Evolutionary conservation across 2,797 vertebrate genomes (phyloP).

Genomic region (Trachops cirrhosus): DNA sequence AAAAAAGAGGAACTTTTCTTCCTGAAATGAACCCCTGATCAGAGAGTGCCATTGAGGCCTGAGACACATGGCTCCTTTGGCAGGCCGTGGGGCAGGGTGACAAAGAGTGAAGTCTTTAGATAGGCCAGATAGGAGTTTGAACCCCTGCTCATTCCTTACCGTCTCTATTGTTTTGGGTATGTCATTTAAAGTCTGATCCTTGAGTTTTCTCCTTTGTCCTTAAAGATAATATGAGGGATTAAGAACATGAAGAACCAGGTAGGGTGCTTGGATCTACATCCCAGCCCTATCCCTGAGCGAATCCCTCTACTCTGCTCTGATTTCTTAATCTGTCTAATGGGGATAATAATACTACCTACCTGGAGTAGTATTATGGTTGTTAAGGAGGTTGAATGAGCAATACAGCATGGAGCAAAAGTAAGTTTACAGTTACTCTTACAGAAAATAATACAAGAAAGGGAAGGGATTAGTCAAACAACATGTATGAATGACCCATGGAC

Average conservation of each 20-base stretch:
- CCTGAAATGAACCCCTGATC: not conserved
- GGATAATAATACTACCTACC: not conserved
- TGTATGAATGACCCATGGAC: not conserved
- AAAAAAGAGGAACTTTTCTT: not conserved
- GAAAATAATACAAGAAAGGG: not conserved
- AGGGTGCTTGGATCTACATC: not conserved
- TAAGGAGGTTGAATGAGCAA: not conserved
- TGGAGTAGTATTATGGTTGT: no score
- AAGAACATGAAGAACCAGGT: not conserved
- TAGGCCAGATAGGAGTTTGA: not conserved
- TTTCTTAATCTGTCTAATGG: not conserved
- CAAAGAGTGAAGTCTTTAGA: not conserved
- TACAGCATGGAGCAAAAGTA: not conserved
- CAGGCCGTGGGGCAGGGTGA: no score
- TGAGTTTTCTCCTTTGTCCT: not conserved
- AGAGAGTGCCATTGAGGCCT: no score
- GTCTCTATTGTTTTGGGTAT: not conserved
- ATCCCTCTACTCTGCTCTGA: not conserved
- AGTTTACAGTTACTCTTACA: not conserved
- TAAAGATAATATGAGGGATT: not conserved
- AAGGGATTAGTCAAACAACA: not conserved
- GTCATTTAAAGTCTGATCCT: not conserved
- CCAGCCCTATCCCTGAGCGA: not conserved
- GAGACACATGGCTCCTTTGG: fast-evolving
- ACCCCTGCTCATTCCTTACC: not conserved